Evolutionary conservation across 2,888 invertebrate species (phyloP), one percentile per base, ranked within the genome.

Genomic region (Catocala fraxini): DNA sequence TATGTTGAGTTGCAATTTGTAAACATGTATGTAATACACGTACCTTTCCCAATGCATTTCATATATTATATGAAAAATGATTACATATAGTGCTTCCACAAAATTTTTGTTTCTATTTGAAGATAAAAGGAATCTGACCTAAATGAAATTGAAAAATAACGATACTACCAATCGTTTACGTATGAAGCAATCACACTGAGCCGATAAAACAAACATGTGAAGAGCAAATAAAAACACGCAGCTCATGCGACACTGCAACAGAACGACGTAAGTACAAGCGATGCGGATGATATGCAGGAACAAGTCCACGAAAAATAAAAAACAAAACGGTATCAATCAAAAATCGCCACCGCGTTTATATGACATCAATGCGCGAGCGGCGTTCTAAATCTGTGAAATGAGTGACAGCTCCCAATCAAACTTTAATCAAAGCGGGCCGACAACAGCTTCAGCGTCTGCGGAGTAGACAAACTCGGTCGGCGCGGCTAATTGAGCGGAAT

Each of bases 401-500:
- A 89, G 84, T 89, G 92, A 89, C 91, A 87, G 88, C 76, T 84
- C 83, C 89, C 89, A 92, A 93, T 93, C 92, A 91, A 89, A 89
- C 85, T 89, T 88, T 89, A 92, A 93, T 92, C 91, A 92, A 91
- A 92, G 89, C 92, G 82, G 35, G 85, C 88, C 86, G 87, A 85
- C 88, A 80, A 80, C 82, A 78, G 71, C 70, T 79, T 64, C 78
- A 82, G 82, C 86, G 84, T 86, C 87, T 87, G 88, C 77, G 80
- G 84, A 81, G 83, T 86, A 85, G 84, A 81, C 88, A 82, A 82
- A 83, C 86, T 80, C 84, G 81, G 79, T 70, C 82, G 77, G 79
- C 76, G 83, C 72, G 81, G 83, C 90, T 92, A 93, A 93, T 93
- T 93, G 93, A 89, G 89, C 89, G 88, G 89, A 92, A 92, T 87